Evolutionary conservation across 2,113 vertebrate species (phyloP).

Genomic region (Chinchilla lanigera): DNA sequence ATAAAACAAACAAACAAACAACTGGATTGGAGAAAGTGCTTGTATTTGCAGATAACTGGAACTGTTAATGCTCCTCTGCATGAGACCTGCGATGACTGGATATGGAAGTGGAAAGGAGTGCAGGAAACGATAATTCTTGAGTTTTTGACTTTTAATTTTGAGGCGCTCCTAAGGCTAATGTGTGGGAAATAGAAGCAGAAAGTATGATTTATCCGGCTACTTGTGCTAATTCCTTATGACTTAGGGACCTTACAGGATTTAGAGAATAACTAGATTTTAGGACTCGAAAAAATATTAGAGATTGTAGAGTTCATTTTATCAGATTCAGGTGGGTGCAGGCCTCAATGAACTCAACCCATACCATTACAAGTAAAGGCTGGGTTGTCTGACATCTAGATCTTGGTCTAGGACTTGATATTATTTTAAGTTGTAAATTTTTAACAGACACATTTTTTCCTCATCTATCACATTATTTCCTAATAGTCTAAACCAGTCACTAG

Average conservation of each 20-base stretch:
- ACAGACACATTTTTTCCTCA: neutral
- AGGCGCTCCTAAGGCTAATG: neutral
- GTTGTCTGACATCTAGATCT: neutral
- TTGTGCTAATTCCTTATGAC: neutral
- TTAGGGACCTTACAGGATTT: neutral
- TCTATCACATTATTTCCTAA: neutral
- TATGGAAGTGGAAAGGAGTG: neutral
- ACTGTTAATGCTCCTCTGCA: neutral
- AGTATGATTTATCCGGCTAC: neutral
- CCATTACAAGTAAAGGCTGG: neutral
- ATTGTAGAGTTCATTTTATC: neutral
- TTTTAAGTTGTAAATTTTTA: conserved; percentile 26
- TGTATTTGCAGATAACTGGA: neutral
- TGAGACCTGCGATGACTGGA: neutral
- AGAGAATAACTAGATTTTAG: conserved; percentile 27
- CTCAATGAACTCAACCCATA: neutral
- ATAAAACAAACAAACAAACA: neutral
- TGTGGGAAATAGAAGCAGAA: neutral
- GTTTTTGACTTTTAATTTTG: neutral
- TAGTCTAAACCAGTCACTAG: neutral
- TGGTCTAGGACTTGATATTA: neutral
- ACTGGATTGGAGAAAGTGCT: neutral
- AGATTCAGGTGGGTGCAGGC: neutral
- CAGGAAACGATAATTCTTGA: neutral
- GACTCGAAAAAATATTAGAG: neutral